Percentiles rank a stretch among this genome's conserved stretches.
These are phyloP conservation scores for Acanthopagrus latus DNA, from an alignment of 2,797 vertebrate species.

Conservation along the genomic window DNA sequence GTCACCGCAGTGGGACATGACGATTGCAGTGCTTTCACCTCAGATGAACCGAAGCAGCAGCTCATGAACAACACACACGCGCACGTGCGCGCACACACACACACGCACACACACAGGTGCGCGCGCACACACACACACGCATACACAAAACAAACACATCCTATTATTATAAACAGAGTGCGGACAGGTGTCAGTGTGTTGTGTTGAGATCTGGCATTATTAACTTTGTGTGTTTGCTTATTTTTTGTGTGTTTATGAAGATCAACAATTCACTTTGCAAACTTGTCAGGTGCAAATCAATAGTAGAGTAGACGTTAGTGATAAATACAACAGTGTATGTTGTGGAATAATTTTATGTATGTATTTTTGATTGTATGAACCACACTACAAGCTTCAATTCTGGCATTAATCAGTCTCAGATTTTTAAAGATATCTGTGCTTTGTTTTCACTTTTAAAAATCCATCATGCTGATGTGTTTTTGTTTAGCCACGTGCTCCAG, in stretches of 20 bases:
- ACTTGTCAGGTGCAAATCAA: slow-evolving; percentile 9
- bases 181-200: slow-evolving; percentile 10
- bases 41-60: slow-evolving; percentile 59
- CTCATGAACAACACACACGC: slow-evolving; percentile 46
- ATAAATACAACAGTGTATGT: not conserved
- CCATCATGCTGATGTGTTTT: not conserved
- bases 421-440: not conserved
- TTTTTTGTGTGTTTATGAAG: not conserved
- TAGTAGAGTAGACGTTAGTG: not conserved
- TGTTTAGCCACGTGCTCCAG: not conserved
- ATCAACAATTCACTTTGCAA: not conserved
- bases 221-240: slow-evolving; percentile 17
- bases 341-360: not conserved
- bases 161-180: slow-evolving; percentile 39
- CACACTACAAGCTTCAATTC: not conserved
- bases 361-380: not conserved
- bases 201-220: slow-evolving; percentile 27
- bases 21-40: slow-evolving; percentile 64
- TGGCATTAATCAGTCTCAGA: not conserved
- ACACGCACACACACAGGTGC: too few relatives aligned
- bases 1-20: slow-evolving; percentile 56
- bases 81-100: too few relatives aligned
- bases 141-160: slow-evolving; percentile 45
- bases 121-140: too few relatives aligned
- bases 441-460: not conserved